A percentile compares a stretch with the other conserved stretches of the same genome.
Conservation (phyloP, 2,888 invertebrate genomes). For the Panzeria rudis region DNA sequence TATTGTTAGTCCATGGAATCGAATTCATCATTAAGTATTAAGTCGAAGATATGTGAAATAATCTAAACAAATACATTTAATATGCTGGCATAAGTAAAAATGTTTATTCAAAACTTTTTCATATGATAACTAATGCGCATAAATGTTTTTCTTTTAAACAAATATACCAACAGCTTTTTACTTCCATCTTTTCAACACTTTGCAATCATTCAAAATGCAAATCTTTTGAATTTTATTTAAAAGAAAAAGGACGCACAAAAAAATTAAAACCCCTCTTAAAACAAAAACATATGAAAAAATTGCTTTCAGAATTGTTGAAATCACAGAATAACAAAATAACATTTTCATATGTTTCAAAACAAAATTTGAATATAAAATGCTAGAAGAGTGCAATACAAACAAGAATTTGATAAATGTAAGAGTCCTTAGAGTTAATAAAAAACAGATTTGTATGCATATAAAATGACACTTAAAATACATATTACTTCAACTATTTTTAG, state of each 20-base stretch:
- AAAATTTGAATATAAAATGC: no score
- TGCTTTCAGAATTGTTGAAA: background rate
- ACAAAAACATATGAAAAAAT: background rate
- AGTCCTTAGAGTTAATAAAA: slow-evolving; percentile 34
- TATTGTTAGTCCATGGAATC: background rate
- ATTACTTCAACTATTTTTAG: no score
- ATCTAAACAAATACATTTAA: background rate
- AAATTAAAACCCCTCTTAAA: background rate
- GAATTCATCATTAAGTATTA: background rate
- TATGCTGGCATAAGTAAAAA: background rate
- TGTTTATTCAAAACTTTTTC: background rate
- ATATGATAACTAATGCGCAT: slow-evolving; percentile 17
- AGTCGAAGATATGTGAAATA: background rate
- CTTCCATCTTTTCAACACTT: background rate
- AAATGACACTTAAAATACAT: background rate
- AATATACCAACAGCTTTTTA: background rate
- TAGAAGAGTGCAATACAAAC: background rate
- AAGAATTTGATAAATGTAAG: background rate
- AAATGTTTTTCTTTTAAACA: background rate
- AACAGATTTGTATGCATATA: slow-evolving; percentile 14
- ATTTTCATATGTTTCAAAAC: no score
- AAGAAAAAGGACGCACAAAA: background rate
- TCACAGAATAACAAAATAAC: background rate
- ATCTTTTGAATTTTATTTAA: slow-evolving; percentile 3
- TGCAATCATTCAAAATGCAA: slow-evolving; percentile 6